Percentiles rank a stretch among this genome's conserved stretches.
Conservation (phyloP, 2,113 vertebrate genomes). For the Gnathonemus longibarbis region DNA sequence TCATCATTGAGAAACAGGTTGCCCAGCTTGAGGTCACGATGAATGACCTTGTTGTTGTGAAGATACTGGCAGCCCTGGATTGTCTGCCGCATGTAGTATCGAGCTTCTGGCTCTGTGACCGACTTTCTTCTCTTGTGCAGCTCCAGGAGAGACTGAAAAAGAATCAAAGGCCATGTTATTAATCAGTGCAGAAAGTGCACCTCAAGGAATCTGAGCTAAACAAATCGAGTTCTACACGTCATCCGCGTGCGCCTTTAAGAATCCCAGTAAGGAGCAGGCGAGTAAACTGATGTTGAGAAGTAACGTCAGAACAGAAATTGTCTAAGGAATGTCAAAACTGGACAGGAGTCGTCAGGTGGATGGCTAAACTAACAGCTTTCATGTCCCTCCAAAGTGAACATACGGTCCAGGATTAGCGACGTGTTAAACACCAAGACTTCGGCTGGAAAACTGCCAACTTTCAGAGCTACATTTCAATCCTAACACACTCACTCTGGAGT, state of each 20-base stretch:
- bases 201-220: neutral
- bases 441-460: neutral
- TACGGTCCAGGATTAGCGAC: neutral
- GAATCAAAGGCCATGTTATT: neutral
- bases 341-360: neutral
- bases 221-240: neutral
- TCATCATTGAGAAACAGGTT: constrained; percentile 96
- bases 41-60: constrained; percentile 82
- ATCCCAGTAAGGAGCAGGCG: neutral
- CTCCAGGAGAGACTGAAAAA: constrained; percentile 80
- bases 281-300: neutral
- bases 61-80: constrained; percentile 87
- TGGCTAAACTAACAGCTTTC: neutral
- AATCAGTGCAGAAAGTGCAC: neutral
- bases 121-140: constrained; percentile 91
- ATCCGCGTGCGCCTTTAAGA: neutral
- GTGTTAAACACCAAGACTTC: neutral
- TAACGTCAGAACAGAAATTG: neutral
- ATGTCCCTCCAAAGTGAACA: neutral
- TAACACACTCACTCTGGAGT: neutral
- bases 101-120: constrained; percentile 83
- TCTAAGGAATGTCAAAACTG: neutral
- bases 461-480: neutral
- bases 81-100: constrained; percentile 87
- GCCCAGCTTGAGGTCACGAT: constrained; percentile 92